Evolutionary conservation across 2,113 vertebrate genomes (phyloP).

Genomic region (Halichoerus grypus): DNA sequence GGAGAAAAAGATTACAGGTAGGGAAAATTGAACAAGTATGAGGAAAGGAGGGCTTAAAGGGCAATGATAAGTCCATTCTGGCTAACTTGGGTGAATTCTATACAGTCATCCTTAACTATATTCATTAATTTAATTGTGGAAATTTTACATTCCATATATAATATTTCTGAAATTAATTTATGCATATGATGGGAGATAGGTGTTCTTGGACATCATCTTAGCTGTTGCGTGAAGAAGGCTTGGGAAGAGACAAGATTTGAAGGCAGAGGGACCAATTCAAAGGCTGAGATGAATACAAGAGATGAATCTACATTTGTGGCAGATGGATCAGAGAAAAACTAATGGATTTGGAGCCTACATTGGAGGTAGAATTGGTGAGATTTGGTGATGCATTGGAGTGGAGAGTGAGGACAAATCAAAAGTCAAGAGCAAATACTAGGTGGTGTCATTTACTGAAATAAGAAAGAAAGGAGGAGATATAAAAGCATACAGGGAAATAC

Average conservation of each 20-base stretch:
- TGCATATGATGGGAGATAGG: background rate
- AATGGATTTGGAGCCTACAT: background rate
- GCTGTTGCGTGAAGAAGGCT: background rate
- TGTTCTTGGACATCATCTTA: background rate
- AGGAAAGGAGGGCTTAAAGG: background rate
- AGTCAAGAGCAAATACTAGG: background rate
- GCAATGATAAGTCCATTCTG: background rate
- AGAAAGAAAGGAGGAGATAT: background rate
- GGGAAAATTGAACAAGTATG: background rate
- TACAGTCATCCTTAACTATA: background rate
- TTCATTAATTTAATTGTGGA: background rate
- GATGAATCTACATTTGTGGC: background rate
- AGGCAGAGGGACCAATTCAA: background rate
- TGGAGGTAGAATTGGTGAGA: background rate
- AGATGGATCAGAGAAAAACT: background rate
- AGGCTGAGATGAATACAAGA: background rate
- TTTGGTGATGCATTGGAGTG: background rate
- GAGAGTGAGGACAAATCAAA: background rate
- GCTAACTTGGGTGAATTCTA: background rate
- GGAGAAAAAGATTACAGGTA: background rate
- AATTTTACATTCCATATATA: background rate
- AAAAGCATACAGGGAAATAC: background rate
- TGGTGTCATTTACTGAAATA: background rate
- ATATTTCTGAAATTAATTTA: background rate
- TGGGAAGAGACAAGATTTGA: fast-evolving